Evolutionary conservation across 2,797 vertebrate genomes (phyloP).

Genomic region (Poeciliopsis infans): DNA sequence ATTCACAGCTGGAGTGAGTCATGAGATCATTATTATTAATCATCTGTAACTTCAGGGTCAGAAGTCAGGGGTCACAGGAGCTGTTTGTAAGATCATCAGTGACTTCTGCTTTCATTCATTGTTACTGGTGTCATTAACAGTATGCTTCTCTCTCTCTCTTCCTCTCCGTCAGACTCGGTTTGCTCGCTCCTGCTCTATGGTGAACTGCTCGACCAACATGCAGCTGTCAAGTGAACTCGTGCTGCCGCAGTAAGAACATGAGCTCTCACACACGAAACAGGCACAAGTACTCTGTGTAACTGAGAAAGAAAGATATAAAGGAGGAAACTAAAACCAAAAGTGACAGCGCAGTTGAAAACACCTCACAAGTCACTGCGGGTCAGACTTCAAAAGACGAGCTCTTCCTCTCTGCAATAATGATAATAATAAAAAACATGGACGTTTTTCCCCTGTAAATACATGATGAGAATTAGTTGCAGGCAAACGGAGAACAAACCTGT

Average conservation of each 20-base stretch:
- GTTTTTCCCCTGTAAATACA: conserved; percentile 5
- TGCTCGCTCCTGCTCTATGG: conserved; percentile 87
- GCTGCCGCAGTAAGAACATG: conserved; percentile 88
- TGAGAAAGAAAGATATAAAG: neutral
- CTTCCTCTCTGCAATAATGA: conserved; percentile 4
- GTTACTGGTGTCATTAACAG: neutral
- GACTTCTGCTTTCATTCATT: neutral
- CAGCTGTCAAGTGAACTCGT: conserved; percentile 86
- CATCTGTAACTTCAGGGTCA: conserved; percentile 16
- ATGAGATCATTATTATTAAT: conserved; percentile 2
- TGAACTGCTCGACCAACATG: conserved; percentile 92
- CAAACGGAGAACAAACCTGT: neutral
- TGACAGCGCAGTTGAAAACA: neutral
- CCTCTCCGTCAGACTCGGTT: conserved; percentile 84
- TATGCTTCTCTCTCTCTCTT: conserved; percentile 20
- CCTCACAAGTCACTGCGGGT: neutral
- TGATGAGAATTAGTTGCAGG: conserved; percentile 26
- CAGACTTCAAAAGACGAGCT: neutral
- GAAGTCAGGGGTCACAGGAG: conserved; percentile 22
- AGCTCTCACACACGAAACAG: conserved; percentile 1
- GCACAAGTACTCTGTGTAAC: conserved; percentile 7
- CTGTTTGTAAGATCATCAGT: neutral
- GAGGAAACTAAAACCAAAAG: neutral
- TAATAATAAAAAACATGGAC: neutral
- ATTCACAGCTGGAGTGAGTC: conserved; percentile 39